phyloP scores from a whole-genome alignment of 2,113 vertebrate genomes.

The Ondatra zibethicus region DNA sequence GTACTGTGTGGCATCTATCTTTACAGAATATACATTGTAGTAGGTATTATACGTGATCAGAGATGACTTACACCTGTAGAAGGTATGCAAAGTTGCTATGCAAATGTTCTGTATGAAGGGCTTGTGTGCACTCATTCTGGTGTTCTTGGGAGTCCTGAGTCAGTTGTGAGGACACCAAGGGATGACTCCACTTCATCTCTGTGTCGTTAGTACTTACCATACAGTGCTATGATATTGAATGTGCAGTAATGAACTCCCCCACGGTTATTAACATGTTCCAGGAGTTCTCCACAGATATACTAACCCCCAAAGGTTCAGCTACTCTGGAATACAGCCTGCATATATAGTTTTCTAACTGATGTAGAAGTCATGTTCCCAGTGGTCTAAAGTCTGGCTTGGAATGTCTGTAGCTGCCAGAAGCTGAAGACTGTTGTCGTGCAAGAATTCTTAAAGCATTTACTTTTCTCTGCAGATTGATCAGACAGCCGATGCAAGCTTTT shows the following conservation, averaged over 20 bases:
- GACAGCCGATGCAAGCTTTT: constrained; percentile 91
- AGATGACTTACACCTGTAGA: not conserved
- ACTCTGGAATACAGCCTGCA: not conserved
- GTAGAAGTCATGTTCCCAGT: not conserved
- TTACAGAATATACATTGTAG: not conserved
- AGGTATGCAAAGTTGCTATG: no score
- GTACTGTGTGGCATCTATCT: not conserved
- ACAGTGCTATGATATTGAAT: not conserved
- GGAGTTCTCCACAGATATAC: not conserved
- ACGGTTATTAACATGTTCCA: not conserved
- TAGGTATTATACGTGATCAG: not conserved
- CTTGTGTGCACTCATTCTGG: not conserved
- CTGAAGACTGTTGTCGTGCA: not conserved
- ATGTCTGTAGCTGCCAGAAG: not conserved
- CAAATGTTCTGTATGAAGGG: not conserved
- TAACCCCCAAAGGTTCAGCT: not conserved
- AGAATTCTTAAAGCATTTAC: constrained; percentile 23
- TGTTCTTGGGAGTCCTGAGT: not conserved
- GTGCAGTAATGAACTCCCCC: not conserved
- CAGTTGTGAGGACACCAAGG: not conserved
- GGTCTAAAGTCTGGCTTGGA: not conserved
- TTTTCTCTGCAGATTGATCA: constrained; percentile 90
- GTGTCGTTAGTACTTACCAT: not conserved
- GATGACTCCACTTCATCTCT: not conserved
- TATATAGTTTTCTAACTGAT: not conserved